phyloP scores from a whole-genome alignment of 2,113 vertebrate species.

The Pituophis catenifer region DNA sequence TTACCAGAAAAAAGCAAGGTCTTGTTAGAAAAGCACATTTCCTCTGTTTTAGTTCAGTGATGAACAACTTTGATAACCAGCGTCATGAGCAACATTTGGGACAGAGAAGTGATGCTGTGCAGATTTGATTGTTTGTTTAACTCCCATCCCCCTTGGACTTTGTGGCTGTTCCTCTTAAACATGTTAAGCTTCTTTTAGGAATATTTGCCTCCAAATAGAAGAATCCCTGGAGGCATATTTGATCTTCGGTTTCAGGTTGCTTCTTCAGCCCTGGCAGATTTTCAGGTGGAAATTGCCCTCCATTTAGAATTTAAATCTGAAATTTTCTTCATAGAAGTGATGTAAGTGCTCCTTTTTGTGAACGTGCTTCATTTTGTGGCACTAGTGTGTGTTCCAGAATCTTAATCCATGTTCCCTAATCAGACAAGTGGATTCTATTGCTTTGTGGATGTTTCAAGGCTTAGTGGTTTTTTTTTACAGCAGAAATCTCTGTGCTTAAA shows the following conservation, averaged over 20 bases:
- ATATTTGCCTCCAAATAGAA: not conserved
- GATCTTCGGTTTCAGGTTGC: not conserved
- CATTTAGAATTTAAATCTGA: not conserved
- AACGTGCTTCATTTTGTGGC: not conserved
- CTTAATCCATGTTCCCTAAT: not conserved
- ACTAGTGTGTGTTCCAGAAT: not conserved
- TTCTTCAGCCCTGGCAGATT: not conserved
- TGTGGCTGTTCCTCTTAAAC: not conserved
- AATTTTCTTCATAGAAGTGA: not conserved
- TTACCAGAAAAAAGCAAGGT: not conserved
- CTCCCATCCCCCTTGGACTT: not conserved
- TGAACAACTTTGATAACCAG: not conserved
- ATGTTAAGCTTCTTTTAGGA: not conserved
- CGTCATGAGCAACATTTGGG: not conserved
- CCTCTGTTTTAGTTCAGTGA: not conserved
- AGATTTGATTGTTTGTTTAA: not conserved
- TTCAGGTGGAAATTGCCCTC: not conserved
- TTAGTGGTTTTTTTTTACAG: not conserved
- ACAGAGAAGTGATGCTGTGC: not conserved
- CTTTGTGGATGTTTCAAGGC: not conserved
- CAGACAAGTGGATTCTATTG: not conserved
- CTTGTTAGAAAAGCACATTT: not conserved
- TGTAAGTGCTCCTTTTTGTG: not conserved
- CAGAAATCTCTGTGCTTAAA: not conserved
- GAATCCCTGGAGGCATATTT: not conserved